phyloP scores from a whole-genome alignment of 2,113 vertebrate genomes.

The Numenius arquata region DNA sequence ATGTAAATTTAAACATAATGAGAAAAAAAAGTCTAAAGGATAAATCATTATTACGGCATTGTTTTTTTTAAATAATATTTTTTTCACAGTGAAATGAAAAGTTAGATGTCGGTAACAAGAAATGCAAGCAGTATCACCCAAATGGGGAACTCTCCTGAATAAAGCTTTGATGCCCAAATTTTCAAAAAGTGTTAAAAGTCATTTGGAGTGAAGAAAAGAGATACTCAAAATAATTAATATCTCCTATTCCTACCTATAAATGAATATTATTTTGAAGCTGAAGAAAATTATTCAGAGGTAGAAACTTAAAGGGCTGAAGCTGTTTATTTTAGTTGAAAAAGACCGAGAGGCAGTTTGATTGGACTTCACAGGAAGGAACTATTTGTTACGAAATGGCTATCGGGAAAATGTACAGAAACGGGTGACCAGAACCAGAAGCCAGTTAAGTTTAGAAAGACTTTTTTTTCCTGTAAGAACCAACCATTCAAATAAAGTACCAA shows the following conservation, averaged over 20 bases:
- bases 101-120: not conserved
- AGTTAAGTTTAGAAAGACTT: not conserved
- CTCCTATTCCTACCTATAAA: no score
- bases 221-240: no score
- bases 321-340: not conserved
- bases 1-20: not conserved
- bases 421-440: not conserved
- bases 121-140: not conserved
- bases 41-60: not conserved
- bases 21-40: not conserved
- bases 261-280: not conserved
- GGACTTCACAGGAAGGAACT: not conserved
- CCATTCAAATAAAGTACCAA: not conserved
- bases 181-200: not conserved
- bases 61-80: not conserved
- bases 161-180: not conserved
- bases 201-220: not conserved
- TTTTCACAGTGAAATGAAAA: not conserved
- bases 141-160: not conserved
- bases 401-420: not conserved
- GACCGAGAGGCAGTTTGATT: not conserved
- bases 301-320: not conserved
- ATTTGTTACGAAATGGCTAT: not conserved
- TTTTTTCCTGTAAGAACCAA: not conserved
- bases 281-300: not conserved